These are phyloP conservation scores for Gerris lacustris DNA, from an alignment of 2,888 invertebrate species.

Conservation along the genomic window DNA sequence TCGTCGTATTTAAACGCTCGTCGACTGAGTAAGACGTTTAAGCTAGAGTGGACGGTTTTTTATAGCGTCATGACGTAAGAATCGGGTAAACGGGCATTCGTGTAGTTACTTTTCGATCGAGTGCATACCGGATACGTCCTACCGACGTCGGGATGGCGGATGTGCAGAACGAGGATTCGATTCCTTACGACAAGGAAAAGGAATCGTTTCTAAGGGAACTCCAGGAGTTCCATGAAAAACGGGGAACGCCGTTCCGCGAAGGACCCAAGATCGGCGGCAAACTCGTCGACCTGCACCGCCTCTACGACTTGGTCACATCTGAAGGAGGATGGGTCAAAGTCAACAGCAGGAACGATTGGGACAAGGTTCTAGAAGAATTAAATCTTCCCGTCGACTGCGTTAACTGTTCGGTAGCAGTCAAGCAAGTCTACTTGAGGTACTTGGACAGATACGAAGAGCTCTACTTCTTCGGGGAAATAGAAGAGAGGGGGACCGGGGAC, in stretches of 20 bases:
- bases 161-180: conserved; percentile 43
- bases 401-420: conserved; percentile 73
- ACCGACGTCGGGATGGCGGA: too few species aligned
- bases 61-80: too few species aligned
- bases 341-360: conserved; percentile 78
- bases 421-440: conserved; percentile 63
- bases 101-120: too few species aligned
- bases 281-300: conserved; percentile 78
- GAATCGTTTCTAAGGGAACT: conserved; percentile 70
- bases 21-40: too few species aligned
- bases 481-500: conserved; percentile 50
- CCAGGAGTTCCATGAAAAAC: conserved; percentile 76
- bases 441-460: conserved; percentile 80
- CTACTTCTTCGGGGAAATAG: conserved; percentile 63
- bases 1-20: too few species aligned
- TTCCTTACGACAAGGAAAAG: conserved; percentile 61
- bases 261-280: conserved; percentile 71
- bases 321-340: conserved; percentile 92
- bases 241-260: conserved; percentile 60
- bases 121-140: too few species aligned
- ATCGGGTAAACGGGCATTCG: too few species aligned
- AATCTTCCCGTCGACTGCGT: conserved; percentile 69
- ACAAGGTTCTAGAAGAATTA: conserved; percentile 60
- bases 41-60: too few species aligned
- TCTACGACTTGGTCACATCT: conserved; percentile 81